These are phyloP conservation scores for Helleia helle DNA, from an alignment of 2,888 invertebrate species.

Conservation along the genomic window DNA sequence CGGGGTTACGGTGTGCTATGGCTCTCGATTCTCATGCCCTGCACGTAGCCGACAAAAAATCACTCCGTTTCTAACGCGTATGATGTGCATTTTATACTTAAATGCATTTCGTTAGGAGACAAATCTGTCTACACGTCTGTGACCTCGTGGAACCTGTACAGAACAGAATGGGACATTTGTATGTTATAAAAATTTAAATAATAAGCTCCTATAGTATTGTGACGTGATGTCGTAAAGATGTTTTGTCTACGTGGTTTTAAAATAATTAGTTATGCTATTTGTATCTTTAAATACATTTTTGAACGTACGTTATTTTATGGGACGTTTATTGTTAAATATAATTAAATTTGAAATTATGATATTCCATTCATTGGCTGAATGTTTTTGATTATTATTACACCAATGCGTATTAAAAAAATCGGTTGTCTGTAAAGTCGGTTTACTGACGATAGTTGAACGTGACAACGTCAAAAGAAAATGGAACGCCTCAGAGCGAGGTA, in stretches of 20 bases:
- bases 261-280: conserved; percentile 4
- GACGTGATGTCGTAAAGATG: conserved; percentile 42
- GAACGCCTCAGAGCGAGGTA: too few relatives aligned
- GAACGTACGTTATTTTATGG: not conserved
- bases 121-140: conserved; percentile 20
- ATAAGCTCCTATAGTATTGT: conserved; percentile 55
- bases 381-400: too few relatives aligned
- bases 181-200: conserved; percentile 61
- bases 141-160: too few relatives aligned
- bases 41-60: conserved; percentile 43
- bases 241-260: conserved; percentile 14
- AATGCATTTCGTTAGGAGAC: conserved; percentile 22
- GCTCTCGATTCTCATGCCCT: conserved; percentile 47
- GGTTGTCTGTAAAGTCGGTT: too few relatives aligned
- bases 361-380: too few relatives aligned
- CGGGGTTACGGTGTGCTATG: conserved; percentile 37
- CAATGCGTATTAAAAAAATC: too few relatives aligned
- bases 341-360: not conserved
- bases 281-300: not conserved
- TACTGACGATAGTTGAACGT: too few relatives aligned
- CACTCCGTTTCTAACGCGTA: conserved; percentile 19
- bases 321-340: too few relatives aligned
- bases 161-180: conserved; percentile 46
- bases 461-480: too few relatives aligned
- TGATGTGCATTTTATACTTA: conserved; percentile 24